Evolutionary conservation across 2,888 invertebrate species (phyloP), one percentile per base, ranked within the genome.

Genomic region (Micropterix aruncella): DNA sequence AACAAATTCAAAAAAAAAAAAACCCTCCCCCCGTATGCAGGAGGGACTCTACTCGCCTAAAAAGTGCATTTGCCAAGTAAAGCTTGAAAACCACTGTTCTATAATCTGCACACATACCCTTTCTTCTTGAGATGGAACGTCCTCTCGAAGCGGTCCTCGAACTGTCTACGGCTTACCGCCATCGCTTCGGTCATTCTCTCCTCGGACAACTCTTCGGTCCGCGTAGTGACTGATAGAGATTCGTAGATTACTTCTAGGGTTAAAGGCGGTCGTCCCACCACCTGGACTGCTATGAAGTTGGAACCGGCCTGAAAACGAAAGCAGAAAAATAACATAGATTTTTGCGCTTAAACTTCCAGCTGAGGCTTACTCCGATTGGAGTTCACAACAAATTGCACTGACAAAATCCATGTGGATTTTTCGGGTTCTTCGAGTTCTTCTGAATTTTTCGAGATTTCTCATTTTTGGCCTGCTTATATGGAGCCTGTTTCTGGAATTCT

Each of bases 231-330:
- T 44, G 79, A 84, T 5, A 75, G 81, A 0, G 90, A 86, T 50
- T 91, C 85, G 57, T 83, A 95, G 1, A 83, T 77, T 1, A 94
- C 69, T 56, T 95, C 94, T 47, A 94, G 60, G 0, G 80, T 75
- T 53, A 91, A 88, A 1, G 93, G 91, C 0, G 88, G 70, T 51
- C 79, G 79, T 0, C 81, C 81, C 0, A 86, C 75, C 41, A 90
- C 62, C 60, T 87, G 86, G n/a, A 80, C 74, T 0, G 80, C 85
- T 2, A 89, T 74, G 52, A 89, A 85, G 60, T 90, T 89, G 0
- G 86, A 78, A 46, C 71, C 66, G 18, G 54, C 52, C 63, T 63
- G 43, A n/a, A n/a, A n/a, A n/a, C n/a, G n/a, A n/a, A n/a, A n/a
- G n/a, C n/a, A n/a, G n/a, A n/a, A n/a, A n/a, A n/a, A n/a, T n/a